A percentile compares a stretch with the other conserved stretches of the same genome.
Conservation (phyloP, 1,140 invertebrate genomes). For the Drosophila santomea region DNA sequence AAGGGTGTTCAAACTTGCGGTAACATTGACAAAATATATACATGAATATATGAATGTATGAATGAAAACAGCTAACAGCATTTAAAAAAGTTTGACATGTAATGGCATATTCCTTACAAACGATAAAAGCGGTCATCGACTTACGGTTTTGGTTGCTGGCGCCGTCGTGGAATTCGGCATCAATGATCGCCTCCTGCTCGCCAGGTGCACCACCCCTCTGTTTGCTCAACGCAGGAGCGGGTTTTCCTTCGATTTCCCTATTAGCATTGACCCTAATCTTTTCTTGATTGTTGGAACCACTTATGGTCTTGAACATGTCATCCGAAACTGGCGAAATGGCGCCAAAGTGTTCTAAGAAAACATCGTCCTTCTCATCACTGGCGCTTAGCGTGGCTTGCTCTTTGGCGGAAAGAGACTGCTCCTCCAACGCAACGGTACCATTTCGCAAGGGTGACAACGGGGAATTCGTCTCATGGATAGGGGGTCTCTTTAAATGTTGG, state of each 20-base stretch:
- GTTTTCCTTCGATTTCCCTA: neutral
- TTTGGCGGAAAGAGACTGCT: conserved; percentile 70
- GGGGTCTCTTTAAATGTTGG: conserved; percentile 23
- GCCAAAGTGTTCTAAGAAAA: conserved; percentile 67
- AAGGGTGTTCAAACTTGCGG: no score
- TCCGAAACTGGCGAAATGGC: conserved; percentile 63
- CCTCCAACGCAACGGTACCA: conserved; percentile 49
- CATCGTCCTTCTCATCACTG: conserved; percentile 78
- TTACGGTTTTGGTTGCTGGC: conserved; percentile 57
- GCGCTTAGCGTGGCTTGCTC: conserved; percentile 65
- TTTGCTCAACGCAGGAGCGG: neutral
- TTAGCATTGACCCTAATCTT: conserved; percentile 21
- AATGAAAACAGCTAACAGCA: no score
- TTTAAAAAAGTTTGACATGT: no score
- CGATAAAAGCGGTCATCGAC: neutral
- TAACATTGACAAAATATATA: no score
- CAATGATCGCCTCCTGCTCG: conserved; percentile 24
- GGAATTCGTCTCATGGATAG: conserved; percentile 42
- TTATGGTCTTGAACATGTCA: conserved; percentile 65
- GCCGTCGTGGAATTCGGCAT: conserved; percentile 57
- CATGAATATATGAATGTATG: no score
- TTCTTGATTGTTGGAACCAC: conserved; percentile 35
- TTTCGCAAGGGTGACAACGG: conserved; percentile 21
- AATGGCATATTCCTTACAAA: neutral
- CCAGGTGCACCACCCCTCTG: neutral